A percentile compares a stretch with the other conserved stretches of the same genome.
These are phyloP conservation scores for Nematostella vectensis DNA, from an alignment of 92 coral and sea anemone genomes.

Conservation along the genomic window DNA sequence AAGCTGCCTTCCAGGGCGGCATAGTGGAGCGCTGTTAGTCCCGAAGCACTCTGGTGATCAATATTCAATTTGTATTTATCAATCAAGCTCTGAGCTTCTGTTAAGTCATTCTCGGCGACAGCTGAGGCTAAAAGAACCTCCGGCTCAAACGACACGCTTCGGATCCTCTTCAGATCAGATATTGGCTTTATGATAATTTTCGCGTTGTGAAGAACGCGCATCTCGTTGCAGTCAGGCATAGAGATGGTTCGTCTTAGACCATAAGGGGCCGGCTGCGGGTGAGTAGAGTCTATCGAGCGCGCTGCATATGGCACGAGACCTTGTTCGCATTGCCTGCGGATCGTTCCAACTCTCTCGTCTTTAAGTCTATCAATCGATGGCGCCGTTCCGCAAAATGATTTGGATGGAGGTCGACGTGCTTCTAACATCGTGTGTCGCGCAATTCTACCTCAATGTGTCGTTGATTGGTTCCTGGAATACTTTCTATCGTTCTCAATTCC, in stretches of 20 bases:
- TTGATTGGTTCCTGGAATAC: not conserved
- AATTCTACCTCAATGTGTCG: not conserved
- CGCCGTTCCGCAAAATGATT: slow-evolving; percentile 58
- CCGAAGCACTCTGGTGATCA: slow-evolving; percentile 74
- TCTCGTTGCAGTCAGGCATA: slow-evolving; percentile 69
- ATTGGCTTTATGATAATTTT: slow-evolving; percentile 8
- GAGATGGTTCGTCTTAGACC: slow-evolving; percentile 55
- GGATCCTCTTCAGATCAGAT: slow-evolving; percentile 35
- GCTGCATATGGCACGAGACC: not conserved
- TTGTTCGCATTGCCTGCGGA: not conserved
- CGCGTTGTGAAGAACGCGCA: slow-evolving; percentile 23
- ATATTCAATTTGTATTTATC: slow-evolving; percentile 57
- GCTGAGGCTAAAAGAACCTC: slow-evolving; percentile 75
- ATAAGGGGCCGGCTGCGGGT: not conserved
- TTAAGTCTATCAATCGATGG: slow-evolving; percentile 53
- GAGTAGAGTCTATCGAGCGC: not conserved
- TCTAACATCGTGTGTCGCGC: slow-evolving; percentile 12
- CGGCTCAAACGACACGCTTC: slow-evolving; percentile 87
- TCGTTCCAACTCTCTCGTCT: slow-evolving; percentile 39
- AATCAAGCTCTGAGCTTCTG: slow-evolving; percentile 49
- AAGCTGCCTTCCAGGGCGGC: slow-evolving; percentile 87
- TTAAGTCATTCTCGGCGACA: slow-evolving; percentile 77
- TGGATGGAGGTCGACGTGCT: slow-evolving; percentile 32
- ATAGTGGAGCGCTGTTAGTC: slow-evolving; percentile 80
- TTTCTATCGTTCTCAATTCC: not conserved